phyloP scores from a whole-genome alignment of 2,888 invertebrate genomes.

The Metellina segmentata region DNA sequence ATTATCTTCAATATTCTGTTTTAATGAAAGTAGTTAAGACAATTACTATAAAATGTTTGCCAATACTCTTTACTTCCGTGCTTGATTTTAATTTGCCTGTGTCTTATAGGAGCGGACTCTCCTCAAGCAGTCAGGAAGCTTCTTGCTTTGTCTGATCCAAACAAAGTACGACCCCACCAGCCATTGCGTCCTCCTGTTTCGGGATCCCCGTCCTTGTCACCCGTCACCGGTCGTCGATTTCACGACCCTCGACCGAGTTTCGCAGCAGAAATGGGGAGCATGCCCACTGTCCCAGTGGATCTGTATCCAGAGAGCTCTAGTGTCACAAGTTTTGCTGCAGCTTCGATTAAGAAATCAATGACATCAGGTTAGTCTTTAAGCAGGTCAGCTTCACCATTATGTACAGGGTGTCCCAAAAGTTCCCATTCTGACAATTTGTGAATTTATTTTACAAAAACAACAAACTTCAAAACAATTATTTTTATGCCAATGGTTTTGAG shows the following conservation, averaged over 20 bases:
- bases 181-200: slow-evolving; percentile 63
- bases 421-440: too few relatives aligned
- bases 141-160: slow-evolving; percentile 87
- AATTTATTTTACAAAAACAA: too few relatives aligned
- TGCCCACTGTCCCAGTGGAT: slow-evolving; percentile 88
- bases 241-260: slow-evolving; percentile 82
- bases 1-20: background rate
- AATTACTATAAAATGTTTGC: background rate
- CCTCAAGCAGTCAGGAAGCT: slow-evolving; percentile 98
- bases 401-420: too few relatives aligned
- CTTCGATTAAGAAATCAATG: slow-evolving; percentile 90
- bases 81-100: background rate
- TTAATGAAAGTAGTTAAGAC: background rate
- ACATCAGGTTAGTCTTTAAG: slow-evolving; percentile 79
- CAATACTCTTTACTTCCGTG: background rate
- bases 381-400: too few relatives aligned
- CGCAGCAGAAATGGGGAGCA: slow-evolving; percentile 92
- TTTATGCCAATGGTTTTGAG: too few relatives aligned
- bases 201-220: slow-evolving; percentile 49
- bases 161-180: slow-evolving; percentile 74
- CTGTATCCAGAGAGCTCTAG: slow-evolving; percentile 97
- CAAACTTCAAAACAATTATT: too few relatives aligned
- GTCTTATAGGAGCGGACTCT: slow-evolving; percentile 88
- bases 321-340: slow-evolving; percentile 94
- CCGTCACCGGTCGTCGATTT: slow-evolving; percentile 39